A percentile compares a stretch with the other conserved stretches of the same genome.
Evolutionary conservation across 2,888 invertebrate genomes (phyloP).

Genomic region (Eumacrocentrus americanus): DNA sequence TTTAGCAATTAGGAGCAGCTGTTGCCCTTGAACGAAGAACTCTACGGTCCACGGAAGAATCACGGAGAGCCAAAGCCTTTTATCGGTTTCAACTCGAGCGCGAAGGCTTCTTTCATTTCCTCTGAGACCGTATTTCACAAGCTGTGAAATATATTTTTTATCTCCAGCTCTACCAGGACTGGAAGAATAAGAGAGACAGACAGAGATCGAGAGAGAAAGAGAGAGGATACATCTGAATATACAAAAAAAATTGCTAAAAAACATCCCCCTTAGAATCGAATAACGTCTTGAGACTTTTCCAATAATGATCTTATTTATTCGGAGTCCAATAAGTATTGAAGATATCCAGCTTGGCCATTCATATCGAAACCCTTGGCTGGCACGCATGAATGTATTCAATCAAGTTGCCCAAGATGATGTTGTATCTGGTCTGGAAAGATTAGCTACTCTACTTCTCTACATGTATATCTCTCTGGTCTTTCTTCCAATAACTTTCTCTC

Average conservation of each 20-base stretch:
- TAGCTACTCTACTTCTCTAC: conserved; percentile 28
- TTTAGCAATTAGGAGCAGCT: conserved; percentile 46
- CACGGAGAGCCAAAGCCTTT: conserved; percentile 22
- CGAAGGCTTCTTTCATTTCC: conserved; percentile 25
- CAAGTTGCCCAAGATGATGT: conserved; percentile 41
- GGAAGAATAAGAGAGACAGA: too few relatives aligned
- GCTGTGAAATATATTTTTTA: conserved; percentile 22
- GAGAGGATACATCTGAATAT: too few relatives aligned
- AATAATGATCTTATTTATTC: conserved; percentile 44
- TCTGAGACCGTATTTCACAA: conserved; percentile 14
- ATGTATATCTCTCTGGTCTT: not conserved
- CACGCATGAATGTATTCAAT: conserved; percentile 54
- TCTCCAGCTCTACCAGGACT: conserved; percentile 12
- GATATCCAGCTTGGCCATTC: conserved; percentile 40
- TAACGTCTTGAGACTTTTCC: too few relatives aligned
- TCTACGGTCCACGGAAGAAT: conserved; percentile 32
- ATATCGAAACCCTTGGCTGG: conserved; percentile 28
- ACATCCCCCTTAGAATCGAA: too few relatives aligned
- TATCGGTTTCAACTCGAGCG: conserved; percentile 23
- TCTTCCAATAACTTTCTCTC: not conserved
- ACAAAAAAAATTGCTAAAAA: too few relatives aligned
- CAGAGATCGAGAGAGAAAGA: too few relatives aligned
- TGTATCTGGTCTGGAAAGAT: conserved; percentile 51
- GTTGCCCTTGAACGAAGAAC: conserved; percentile 38
- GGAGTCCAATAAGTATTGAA: conserved; percentile 52